These are phyloP conservation scores for Vombatus ursinus DNA, from an alignment of 2,113 vertebrate species.

Conservation along the genomic window DNA sequence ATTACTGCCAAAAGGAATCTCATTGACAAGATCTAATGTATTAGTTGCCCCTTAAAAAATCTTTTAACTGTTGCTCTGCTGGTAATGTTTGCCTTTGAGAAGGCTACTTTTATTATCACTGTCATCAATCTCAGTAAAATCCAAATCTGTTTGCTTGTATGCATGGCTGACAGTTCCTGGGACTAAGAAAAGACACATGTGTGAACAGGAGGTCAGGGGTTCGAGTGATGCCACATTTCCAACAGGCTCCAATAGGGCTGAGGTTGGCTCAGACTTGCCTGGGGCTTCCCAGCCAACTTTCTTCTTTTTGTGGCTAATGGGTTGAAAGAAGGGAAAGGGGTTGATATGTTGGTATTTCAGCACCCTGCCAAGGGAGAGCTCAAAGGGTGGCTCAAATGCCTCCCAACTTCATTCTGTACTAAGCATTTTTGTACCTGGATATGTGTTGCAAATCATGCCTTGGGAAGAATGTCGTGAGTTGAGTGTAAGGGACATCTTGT, in stretches of 20 bases:
- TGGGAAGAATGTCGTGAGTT: not conserved
- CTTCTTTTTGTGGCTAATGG: slow-evolving; percentile 57
- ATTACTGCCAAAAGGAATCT: slow-evolving; percentile 83
- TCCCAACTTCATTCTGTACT: not conserved
- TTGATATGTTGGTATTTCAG: slow-evolving; percentile 20
- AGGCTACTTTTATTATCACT: slow-evolving; percentile 76
- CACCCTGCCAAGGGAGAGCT: not conserved
- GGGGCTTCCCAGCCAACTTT: not conserved
- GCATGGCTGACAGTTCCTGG: slow-evolving; percentile 66
- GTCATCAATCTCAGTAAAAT: slow-evolving; percentile 75
- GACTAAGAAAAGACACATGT: slow-evolving; percentile 65
- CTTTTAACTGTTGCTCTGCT: slow-evolving; percentile 76
- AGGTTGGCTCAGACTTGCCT: slow-evolving; percentile 47
- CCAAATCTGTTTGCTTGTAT: slow-evolving; percentile 48
- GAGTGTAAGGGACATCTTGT: not conserved
- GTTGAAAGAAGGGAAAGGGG: slow-evolving; percentile 3
- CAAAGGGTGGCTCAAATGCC: not conserved
- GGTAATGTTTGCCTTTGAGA: slow-evolving; percentile 67
- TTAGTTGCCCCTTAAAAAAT: slow-evolving; percentile 76
- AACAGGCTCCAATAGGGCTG: slow-evolving; percentile 43
- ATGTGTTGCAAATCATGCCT: not conserved
- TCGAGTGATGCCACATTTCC: slow-evolving; percentile 40
- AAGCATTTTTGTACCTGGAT: not conserved
- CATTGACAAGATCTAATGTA: slow-evolving; percentile 77
- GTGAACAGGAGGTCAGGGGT: slow-evolving; percentile 55